Conservation (phyloP, 2,888 invertebrate species). For the Lagria hirta region DNA sequence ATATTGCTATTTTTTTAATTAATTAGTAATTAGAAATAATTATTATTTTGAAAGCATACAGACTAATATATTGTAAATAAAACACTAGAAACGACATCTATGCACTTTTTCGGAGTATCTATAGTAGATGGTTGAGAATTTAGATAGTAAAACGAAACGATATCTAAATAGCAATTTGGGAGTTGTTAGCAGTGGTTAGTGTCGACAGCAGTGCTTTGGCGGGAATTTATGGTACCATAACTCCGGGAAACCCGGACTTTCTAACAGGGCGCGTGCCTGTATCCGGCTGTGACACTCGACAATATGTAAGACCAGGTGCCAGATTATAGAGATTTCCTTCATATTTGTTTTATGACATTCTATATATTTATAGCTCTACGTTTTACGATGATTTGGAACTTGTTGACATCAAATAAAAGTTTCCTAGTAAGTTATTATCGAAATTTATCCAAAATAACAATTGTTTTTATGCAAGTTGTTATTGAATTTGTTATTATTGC, state of each 20-base stretch:
- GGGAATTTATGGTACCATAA: conserved; percentile 49
- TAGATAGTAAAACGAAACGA: conserved; percentile 39
- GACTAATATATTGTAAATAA: too few relatives aligned
- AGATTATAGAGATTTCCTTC: conserved; percentile 46
- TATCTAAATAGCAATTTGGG: conserved; percentile 53
- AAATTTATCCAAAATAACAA: too few relatives aligned
- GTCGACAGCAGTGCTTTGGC: conserved; percentile 48
- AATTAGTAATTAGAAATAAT: too few relatives aligned
- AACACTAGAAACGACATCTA: too few relatives aligned
- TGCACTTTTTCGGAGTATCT: too few relatives aligned
- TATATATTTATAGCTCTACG: conserved; percentile 38
- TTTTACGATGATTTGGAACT: conserved; percentile 25
- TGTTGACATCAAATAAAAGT: conserved; percentile 27
- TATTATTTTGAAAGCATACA: too few relatives aligned
- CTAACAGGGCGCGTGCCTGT: conserved; percentile 43
- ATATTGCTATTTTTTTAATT: too few relatives aligned
- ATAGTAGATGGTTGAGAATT: conserved; percentile 21
- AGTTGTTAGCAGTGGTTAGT: conserved; percentile 54
- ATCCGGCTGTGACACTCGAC: conserved; percentile 42
- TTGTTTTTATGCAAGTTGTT: too few relatives aligned
- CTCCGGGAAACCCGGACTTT: conserved; percentile 42
- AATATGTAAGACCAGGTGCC: conserved; percentile 45
- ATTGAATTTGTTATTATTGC: too few relatives aligned
- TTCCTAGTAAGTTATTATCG: too few relatives aligned
- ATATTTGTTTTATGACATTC: conserved; percentile 44